Percentiles rank a stretch among this genome's conserved stretches.
These are phyloP conservation scores for Macquaria australasica DNA, from an alignment of 2,113 vertebrate species.

Conservation along the genomic window DNA sequence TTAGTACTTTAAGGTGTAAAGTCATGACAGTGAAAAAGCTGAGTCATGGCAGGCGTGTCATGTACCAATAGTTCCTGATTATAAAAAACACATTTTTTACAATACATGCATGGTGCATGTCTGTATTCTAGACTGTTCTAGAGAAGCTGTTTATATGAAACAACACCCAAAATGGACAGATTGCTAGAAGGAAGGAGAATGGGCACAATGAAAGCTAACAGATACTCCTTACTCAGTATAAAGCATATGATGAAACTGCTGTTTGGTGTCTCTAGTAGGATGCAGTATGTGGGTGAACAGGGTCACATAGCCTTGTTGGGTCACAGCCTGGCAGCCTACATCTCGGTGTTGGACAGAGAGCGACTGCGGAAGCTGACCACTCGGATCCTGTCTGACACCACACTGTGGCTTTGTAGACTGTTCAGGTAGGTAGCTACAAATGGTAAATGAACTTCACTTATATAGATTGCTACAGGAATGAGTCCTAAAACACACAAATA, in stretches of 20 bases:
- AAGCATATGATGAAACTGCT: background rate
- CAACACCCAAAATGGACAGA: background rate
- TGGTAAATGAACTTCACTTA: no score
- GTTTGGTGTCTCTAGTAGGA: conserved; percentile 78
- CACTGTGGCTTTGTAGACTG: conserved; percentile 96
- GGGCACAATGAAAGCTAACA: background rate
- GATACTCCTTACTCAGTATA: background rate
- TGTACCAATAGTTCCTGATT: background rate
- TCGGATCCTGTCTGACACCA: conserved; percentile 95
- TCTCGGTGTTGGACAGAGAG: conserved; percentile 93
- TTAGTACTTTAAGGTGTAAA: background rate
- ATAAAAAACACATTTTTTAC: background rate
- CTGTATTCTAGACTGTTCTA: no score
- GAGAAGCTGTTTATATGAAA: background rate
- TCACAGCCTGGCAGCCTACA: conserved; percentile 96
- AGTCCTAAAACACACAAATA: no score
- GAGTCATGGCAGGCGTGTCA: background rate
- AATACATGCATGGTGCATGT: no score
- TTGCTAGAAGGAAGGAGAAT: background rate
- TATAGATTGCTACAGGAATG: no score
- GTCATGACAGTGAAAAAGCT: background rate
- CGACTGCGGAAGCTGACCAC: conserved; percentile 93
- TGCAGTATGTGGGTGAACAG: conserved; percentile 93
- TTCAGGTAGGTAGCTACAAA: conserved; percentile 88
- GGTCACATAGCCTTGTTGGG: conserved; percentile 96